A percentile compares a stretch with the other conserved stretches of the same genome.
phyloP scores from a whole-genome alignment of 37 sponge, comb jelly and placozoan genomes.

The Petrosia ficiformis region DNA sequence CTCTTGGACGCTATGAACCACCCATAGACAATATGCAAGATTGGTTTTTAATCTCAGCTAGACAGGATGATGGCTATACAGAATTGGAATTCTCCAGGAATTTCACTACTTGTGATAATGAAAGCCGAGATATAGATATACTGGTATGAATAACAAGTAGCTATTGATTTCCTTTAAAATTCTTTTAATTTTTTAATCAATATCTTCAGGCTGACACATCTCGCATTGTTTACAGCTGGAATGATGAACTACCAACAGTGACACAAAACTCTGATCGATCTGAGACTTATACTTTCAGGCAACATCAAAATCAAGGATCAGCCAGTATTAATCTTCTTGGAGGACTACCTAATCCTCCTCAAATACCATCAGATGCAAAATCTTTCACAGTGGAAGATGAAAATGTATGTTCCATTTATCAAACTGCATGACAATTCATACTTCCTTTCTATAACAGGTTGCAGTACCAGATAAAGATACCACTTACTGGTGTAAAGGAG shows the following conservation, averaged over 20 bases:
- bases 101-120: constrained; percentile 42
- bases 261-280: background rate
- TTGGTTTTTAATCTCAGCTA: constrained; percentile 30
- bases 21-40: constrained; percentile 39
- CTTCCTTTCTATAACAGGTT: constrained; percentile 20
- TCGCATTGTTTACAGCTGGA: constrained; percentile 33
- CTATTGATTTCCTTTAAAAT: background rate
- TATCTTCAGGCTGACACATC: constrained; percentile 24
- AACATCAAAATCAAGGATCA: background rate
- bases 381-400: constrained; percentile 15
- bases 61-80: constrained; percentile 63
- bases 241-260: background rate
- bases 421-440: background rate
- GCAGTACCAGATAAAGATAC: constrained; percentile 40
- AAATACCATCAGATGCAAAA: constrained; percentile 4
- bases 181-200: background rate
- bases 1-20: constrained; percentile 11
- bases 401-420: constrained; percentile 1
- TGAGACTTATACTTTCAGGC: background rate
- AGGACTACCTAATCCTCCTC: constrained; percentile 16
- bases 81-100: constrained; percentile 56
- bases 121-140: background rate
- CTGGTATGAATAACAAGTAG: too few relatives aligned
- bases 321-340: constrained; percentile 29
- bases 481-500: constrained; percentile 62